phyloP scores from a whole-genome alignment of 2,888 invertebrate genomes.

The Trichacis sp. region DNA sequence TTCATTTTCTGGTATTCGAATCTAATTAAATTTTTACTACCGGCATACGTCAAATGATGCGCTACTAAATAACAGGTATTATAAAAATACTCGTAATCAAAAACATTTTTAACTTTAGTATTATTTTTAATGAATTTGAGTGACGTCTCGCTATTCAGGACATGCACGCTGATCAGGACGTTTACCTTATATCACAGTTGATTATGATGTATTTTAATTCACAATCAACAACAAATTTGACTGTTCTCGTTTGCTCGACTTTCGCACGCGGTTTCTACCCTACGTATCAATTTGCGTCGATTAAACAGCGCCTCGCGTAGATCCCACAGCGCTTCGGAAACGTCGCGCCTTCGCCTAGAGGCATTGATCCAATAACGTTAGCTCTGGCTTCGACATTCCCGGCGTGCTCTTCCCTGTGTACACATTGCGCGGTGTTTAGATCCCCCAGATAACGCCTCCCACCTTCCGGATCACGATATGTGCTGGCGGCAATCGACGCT shows the following conservation, averaged over 20 bases:
- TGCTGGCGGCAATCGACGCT: neutral
- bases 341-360: conserved; percentile 7
- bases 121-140: no score
- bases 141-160: no score
- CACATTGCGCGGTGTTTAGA: conserved; percentile 1
- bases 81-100: no score
- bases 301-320: neutral
- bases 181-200: no score
- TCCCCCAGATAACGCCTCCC: neutral
- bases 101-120: no score
- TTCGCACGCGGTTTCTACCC: neutral
- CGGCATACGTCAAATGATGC: no score
- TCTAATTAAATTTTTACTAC: no score
- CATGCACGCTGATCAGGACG: no score
- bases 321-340: neutral
- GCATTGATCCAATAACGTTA: conserved; percentile 34
- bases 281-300: neutral
- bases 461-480: neutral
- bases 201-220: no score
- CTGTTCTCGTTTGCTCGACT: neutral
- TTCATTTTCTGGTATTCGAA: no score
- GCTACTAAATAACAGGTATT: no score
- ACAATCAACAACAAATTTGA: no score
- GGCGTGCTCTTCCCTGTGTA: neutral
- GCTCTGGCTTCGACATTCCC: neutral